These are phyloP conservation scores for Caenorhabditis inopinata DNA, from an alignment of 1,140 invertebrate species.

Conservation along the genomic window DNA sequence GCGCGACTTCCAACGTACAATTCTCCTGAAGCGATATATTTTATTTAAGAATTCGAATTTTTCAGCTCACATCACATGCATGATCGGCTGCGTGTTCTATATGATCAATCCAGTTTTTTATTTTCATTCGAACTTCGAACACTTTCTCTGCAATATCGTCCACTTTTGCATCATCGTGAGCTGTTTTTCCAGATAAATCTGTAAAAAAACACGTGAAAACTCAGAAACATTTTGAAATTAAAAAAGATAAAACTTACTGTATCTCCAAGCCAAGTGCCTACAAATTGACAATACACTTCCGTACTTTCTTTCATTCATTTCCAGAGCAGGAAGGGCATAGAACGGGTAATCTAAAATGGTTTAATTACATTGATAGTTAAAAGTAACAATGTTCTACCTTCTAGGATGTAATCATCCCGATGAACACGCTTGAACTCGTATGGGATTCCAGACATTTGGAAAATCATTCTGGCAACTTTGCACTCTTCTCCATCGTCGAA, in stretches of 20 bases:
- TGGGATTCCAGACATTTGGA: slow-evolving; percentile 11
- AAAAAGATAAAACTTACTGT: background rate
- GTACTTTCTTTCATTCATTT: slow-evolving; percentile 36
- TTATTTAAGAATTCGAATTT: background rate
- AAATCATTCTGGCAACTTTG: slow-evolving; percentile 35
- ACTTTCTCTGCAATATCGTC: slow-evolving; percentile 38
- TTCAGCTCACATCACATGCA: slow-evolving; percentile 24
- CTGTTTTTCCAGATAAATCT: slow-evolving; percentile 38
- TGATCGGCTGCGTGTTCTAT: slow-evolving; percentile 35
- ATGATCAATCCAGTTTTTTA: slow-evolving; percentile 40
- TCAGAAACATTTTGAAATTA: background rate
- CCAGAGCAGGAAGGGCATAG: slow-evolving; percentile 35
- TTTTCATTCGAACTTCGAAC: slow-evolving; percentile 23
- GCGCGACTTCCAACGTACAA: background rate
- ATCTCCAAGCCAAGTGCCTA: slow-evolving; percentile 45
- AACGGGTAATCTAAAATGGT: slow-evolving; percentile 42
- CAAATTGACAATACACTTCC: slow-evolving; percentile 40
- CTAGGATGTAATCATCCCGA: slow-evolving; percentile 35
- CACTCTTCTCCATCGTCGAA: slow-evolving; percentile 35
- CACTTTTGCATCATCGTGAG: slow-evolving; percentile 34
- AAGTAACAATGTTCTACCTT: background rate
- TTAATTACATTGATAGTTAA: background rate
- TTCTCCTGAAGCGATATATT: background rate
- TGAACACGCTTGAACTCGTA: slow-evolving; percentile 31
- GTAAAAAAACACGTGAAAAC: too few species aligned